Base-by-base conservation (phyloP, 2,888 invertebrate species). In the Gnatocerus cornutus region DNA sequence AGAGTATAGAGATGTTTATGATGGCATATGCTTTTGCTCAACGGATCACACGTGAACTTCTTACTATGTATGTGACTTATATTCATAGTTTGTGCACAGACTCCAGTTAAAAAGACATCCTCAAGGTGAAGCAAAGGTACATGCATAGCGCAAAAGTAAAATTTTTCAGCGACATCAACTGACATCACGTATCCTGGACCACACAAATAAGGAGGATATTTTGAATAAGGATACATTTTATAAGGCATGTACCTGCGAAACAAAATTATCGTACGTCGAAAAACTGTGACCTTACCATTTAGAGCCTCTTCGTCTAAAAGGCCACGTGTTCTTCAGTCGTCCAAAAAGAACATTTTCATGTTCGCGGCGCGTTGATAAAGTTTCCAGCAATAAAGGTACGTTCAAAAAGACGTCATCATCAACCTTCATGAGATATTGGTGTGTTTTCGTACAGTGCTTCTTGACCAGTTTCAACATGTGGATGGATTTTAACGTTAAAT, bases 331-430 rank as follows among this genome's bases (percentile, higher is more conserved):
- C 16, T 7, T 48, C 0, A 30, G 4, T 9, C 37, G 39, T 3
- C 52, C 63, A 4, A 63, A 4, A 6, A 63, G 52, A n/a, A 53
- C 12, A 10, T 53, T 41, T 4, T 41, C 33, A 16, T 30, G 12
- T 12, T 37, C 1, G 3, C 3, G 33, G 27, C 58, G 43, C 5
- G 12, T 10, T 6, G 13, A 13, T 27, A 58, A 16, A 3, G 58
- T 30, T 53, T 71, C 1, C 73, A 75, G 10, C n/a, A 48, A 0
- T n/a, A 14, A 33, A 4, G 33, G 9, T 2, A 95, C 86, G 83
- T 95, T 94, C 0, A 96, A 89, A 80, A 92, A 95, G 86, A 94
- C 93, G 77, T 96, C 96, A 75, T 96, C 95, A 75, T 95, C 95
- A 3, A 93, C 92, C 86, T 96, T 96, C 83, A 96, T 88, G 13